Base-by-base conservation (phyloP, 2,888 invertebrate genomes). In the Unio pictorum region DNA sequence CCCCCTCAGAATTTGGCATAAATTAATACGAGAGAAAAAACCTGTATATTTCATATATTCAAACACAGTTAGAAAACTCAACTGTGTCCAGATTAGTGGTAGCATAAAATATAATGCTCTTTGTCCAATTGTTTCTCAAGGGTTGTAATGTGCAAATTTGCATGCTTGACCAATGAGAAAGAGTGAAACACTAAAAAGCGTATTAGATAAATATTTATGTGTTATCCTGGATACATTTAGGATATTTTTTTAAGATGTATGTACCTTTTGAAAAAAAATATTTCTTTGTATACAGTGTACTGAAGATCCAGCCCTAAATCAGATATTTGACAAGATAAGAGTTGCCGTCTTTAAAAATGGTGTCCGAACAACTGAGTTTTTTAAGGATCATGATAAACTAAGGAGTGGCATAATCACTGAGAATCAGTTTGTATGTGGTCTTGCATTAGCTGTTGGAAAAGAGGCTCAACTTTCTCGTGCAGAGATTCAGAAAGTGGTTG, bases 371-470 rank as follows among this genome's bases (percentile, higher is more conserved):
- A 82, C 81, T 34, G 90, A 90, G 73, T 90, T 89, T 74, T 90
- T 90, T 80, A 87, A 85, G 73, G 90, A 89, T 72, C 87, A 89
- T 68, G 89, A 89, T 81, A 86, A 87, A 72, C 82, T 89, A 34
- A 75, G 89, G 8, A 86, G 86, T 75, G 89, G 88, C 0, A 77
- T 87, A n/a, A 87, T 90, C 66, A 89, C 90, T 54, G 89, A 89
- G 75, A 86, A 87, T 71, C 90, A 90, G 85, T 90, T 90, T 82
- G 76, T 87, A 20, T 88, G 89, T 80, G 89, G 88, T 15, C 80
- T 90, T 28, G 83, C 86, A 8, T 76, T 89, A 60, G 89, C 88
- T 59, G 84, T 87, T 57, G 89, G 89, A 18, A 89, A 89, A 72
- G 88, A 90, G 74, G 88, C 89, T 6, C 86, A 88, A 71, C 83